phyloP scores from a whole-genome alignment of 2,888 invertebrate genomes.

The Apotomis betuletana region DNA sequence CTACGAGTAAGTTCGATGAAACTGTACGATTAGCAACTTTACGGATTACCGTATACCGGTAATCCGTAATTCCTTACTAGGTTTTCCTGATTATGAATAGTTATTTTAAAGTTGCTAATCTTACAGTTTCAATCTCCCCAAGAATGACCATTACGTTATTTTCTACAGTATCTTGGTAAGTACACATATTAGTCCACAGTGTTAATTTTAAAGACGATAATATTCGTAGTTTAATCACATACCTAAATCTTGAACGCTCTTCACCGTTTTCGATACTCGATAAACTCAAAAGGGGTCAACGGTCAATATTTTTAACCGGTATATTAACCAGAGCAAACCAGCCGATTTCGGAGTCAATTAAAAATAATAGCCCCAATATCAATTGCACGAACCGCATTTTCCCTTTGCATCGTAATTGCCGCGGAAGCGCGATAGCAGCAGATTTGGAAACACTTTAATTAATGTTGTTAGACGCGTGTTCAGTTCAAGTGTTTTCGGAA shows the following conservation, averaged over 20 bases:
- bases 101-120: no score
- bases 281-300: constrained; percentile 6
- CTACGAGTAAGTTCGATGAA: no score
- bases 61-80: no score
- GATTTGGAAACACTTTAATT: constrained; percentile 80
- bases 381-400: constrained; percentile 47
- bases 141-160: no score
- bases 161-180: no score
- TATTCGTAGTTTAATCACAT: no score
- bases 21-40: no score
- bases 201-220: no score
- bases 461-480: constrained; percentile 78
- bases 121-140: no score
- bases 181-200: no score
- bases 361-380: constrained; percentile 38
- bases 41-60: no score
- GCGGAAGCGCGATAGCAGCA: constrained; percentile 77
- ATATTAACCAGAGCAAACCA: constrained; percentile 6
- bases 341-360: constrained; percentile 42
- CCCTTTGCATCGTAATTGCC: constrained; percentile 79
- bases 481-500: constrained; percentile 64
- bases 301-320: constrained; percentile 10
- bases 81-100: no score
- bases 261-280: not conserved
- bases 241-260: not conserved